Evolutionary conservation across 1,140 invertebrate species (phyloP), one percentile per base, ranked within the genome.

Genomic region (Drosophila ogumai): DNA sequence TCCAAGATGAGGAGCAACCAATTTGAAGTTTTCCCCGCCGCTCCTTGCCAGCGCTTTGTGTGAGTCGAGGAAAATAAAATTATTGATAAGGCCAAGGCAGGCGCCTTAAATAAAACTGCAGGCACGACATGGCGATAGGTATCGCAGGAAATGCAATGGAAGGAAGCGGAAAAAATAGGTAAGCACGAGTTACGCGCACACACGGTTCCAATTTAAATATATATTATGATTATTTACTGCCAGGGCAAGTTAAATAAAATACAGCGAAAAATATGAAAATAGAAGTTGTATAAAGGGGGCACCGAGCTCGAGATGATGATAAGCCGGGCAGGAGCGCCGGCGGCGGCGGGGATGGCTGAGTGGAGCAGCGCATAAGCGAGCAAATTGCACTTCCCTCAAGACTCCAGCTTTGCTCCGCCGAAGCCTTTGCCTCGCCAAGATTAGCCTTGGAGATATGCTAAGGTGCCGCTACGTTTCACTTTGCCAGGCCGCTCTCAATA

Each of bases 201-300:
- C 72, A 54, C 61, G 60, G 54, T 68, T 64, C 52, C 75, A 88
- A 84, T 87, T 88, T 87, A 88, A 88, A 88, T 87, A 88, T 88
- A 73, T 86, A 86, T 85, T 84, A 81, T 81, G 86, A 87, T 87
- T 88, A 87, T 87, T 87, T 88, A 84, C 84, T 63, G 73, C 47
- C 50, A 84, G 50, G 17, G 55, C 41, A 36, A 54, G 52, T 50
- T 55, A 73, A 74, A 55, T 75, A 68, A 55, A 65, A 61, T 54
- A 63, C 40, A 67, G 57, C 60, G 49, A 56, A 43, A 54, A 81
- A 66, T 47, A 77, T 57, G 61, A 34, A 73, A 74, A 76, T 65
- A 54, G 41, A 36, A 52, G 58, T 58, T 49, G 66, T 57, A 60
- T 67, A 74, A 56, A 50, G 56, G 49, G 22, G 58, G 36, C 56